phyloP scores from a whole-genome alignment of 2,797 vertebrate species.

The Sparidentex hasta region DNA sequence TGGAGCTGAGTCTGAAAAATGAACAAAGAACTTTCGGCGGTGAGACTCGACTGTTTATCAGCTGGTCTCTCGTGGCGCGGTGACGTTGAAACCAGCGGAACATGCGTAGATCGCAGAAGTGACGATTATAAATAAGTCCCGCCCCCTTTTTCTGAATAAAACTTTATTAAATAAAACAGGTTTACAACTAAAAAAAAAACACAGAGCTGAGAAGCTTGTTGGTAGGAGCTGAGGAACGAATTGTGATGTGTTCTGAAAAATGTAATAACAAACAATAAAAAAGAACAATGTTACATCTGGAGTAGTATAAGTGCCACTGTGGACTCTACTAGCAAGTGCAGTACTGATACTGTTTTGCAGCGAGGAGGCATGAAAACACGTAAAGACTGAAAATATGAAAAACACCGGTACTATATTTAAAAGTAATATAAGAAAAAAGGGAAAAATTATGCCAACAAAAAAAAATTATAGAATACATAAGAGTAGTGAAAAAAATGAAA shows the following conservation, averaged over 20 bases:
- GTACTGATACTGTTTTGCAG: too few relatives aligned
- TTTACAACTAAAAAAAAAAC: too few relatives aligned
- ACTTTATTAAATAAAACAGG: slow-evolving; percentile 1
- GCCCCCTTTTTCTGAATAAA: neutral
- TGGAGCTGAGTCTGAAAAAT: neutral
- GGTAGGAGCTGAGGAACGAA: neutral
- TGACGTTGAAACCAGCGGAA: slow-evolving; percentile 49
- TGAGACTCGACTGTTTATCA: slow-evolving; percentile 9
- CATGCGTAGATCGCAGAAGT: slow-evolving; percentile 28
- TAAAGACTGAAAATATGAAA: too few relatives aligned
- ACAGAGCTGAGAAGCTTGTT: neutral
- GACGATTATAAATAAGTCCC: neutral
- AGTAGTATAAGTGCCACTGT: neutral
- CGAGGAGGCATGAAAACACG: too few relatives aligned
- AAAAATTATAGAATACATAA: too few relatives aligned
- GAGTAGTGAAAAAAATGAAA: too few relatives aligned
- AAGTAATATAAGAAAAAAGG: too few relatives aligned
- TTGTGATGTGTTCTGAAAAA: neutral
- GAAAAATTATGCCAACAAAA: too few relatives aligned
- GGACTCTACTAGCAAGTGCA: neutral
- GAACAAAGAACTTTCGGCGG: slow-evolving; percentile 48
- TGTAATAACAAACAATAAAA: neutral
- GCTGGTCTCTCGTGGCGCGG: slow-evolving; percentile 50
- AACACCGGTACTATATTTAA: too few relatives aligned
- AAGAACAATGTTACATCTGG: neutral